Evolutionary conservation across 2,888 invertebrate species (phyloP), one percentile per base, ranked within the genome.

Genomic region (Dynastes maya): DNA sequence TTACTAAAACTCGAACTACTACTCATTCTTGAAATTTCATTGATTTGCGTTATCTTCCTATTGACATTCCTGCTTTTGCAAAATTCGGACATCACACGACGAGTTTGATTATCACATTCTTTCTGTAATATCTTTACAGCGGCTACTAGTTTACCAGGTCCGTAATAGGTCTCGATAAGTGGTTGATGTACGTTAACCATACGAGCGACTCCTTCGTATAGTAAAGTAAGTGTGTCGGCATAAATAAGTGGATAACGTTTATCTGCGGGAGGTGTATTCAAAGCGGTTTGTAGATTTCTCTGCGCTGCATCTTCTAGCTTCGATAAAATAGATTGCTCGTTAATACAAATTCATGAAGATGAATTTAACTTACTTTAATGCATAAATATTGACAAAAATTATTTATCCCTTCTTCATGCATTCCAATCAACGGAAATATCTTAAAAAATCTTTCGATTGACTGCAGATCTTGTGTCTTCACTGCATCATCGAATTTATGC

Each of bases 391-490:
- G 92, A 45, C 97, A 96, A 86, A 98, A 97, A 84, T 96, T 93
- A 79, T 93, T 92, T 13, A 99, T 92, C 0, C 99, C 99, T 84
- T 96, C 96, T 58, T 95, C 93, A 80, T 98, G 96, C 89, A 96
- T 94, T 22, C 97, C 97, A 8, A 99, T 91, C 79, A 98, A 91
- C 0, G 99, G 99, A 89, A 98, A 99, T 85, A 99, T 94, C 89
- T 98, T 98, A 88, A 99, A 99, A 87, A 98, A 96, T 77, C 98
- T 91, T 87, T 98, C 98, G 22, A 98, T 96, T 0, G 96, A 95
- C 0, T 95, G 95, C 61, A 96, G 91, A 88, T 99, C 98, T 84
- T 96, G 96, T 72, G 93, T 93, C 77, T 93, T 92, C 0, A 98
- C 95, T 3, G 99, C 97, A 86, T 97, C 97, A 84, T 97, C 96